These are phyloP conservation scores for Prorops nasuta DNA, from an alignment of 1,140 invertebrate genomes.

Conservation along the genomic window DNA sequence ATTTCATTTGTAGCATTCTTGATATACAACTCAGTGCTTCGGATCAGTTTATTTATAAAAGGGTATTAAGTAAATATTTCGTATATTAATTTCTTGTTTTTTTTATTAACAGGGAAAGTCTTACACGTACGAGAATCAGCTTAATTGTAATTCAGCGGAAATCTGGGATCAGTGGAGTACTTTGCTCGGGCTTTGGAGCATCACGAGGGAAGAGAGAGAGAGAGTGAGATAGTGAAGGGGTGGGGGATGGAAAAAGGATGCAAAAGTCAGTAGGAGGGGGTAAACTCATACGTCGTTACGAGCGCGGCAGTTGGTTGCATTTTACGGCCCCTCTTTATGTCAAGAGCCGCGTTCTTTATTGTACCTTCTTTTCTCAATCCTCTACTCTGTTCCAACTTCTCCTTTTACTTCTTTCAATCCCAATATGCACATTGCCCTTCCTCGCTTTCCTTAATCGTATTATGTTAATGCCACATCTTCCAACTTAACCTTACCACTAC, in stretches of 20 bases:
- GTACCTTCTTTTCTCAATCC: slow-evolving; percentile 4
- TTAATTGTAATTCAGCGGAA: no score
- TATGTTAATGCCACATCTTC: neutral
- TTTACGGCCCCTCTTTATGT: slow-evolving; percentile 27
- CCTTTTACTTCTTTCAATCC: neutral
- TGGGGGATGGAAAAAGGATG: neutral
- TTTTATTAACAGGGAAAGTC: no score
- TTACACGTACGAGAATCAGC: no score
- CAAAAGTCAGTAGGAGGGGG: slow-evolving; percentile 13
- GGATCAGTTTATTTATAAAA: no score
- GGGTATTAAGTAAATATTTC: no score
- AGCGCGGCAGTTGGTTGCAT: slow-evolving; percentile 19
- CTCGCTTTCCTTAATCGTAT: neutral
- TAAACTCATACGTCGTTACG: slow-evolving; percentile 22
- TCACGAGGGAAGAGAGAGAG: neutral
- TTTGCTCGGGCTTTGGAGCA: no score
- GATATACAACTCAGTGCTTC: no score
- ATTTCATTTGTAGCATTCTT: no score
- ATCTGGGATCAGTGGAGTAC: no score
- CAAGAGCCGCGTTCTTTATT: slow-evolving; percentile 21
- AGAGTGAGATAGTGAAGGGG: neutral
- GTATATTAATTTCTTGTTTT: no score
- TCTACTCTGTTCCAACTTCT: neutral
- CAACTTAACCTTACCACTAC: no score
- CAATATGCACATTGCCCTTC: neutral